phyloP scores from a whole-genome alignment of 2,888 invertebrate species.

The Eilema caniola region DNA sequence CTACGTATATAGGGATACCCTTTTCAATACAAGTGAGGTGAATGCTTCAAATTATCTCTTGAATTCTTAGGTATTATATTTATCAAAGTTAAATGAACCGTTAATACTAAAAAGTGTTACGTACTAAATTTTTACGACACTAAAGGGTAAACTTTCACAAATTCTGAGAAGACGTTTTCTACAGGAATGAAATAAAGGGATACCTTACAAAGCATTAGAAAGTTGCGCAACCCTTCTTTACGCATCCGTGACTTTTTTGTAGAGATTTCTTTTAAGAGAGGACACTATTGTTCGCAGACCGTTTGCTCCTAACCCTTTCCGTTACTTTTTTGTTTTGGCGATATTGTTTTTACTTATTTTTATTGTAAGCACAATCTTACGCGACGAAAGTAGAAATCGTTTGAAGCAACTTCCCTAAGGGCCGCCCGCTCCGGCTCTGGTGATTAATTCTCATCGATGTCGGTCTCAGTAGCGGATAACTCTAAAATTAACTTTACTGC shows the following conservation, averaged over 20 bases:
- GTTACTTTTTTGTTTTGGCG: conserved; percentile 73
- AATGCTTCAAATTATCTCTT: conserved; percentile 57
- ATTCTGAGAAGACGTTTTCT: conserved; percentile 73
- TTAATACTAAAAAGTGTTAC: conserved; percentile 57
- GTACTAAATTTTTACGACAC: conserved; percentile 55
- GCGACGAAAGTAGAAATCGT: conserved; percentile 37
- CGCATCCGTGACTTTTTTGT: conserved; percentile 75
- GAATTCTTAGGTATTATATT: conserved; percentile 57
- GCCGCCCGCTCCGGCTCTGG: conserved; percentile 47
- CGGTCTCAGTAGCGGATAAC: conserved; percentile 80
- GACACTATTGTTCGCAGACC: conserved; percentile 76
- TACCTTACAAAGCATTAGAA: conserved; percentile 85
- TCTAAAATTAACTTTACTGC: conserved; percentile 84
- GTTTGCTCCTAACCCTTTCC: conserved; percentile 82
- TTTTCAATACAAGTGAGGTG: conserved; percentile 57
- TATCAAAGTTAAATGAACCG: conserved; percentile 63
- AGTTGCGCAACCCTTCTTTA: conserved; percentile 86
- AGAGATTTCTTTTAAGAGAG: conserved; percentile 74
- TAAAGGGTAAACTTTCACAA: conserved; percentile 79
- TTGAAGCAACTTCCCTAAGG: conserved; percentile 35
- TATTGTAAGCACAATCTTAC: conserved; percentile 57
- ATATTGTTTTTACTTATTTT: conserved; percentile 71
- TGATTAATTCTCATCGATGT: conserved; percentile 75
- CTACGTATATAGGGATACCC: conserved; percentile 70
- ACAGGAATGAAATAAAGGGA: conserved; percentile 64